These are phyloP conservation scores for Alosa sapidissima DNA, from an alignment of 2,797 vertebrate species.

Conservation along the genomic window DNA sequence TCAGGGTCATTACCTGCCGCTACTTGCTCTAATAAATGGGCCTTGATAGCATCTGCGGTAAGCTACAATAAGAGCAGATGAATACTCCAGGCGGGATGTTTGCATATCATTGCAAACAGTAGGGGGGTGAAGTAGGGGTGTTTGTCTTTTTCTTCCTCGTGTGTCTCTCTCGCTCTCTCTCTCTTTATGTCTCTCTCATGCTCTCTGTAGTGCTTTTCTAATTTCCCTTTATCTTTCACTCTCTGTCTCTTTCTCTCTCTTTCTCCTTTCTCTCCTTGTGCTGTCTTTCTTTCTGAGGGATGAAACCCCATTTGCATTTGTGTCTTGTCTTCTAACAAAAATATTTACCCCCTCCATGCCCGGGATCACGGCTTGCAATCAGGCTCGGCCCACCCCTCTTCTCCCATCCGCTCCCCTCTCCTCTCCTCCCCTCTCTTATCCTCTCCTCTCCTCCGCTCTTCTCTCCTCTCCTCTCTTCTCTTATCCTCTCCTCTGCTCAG, in stretches of 20 bases:
- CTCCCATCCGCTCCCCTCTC: background rate
- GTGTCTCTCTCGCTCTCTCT: constrained; percentile 34
- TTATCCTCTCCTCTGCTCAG: constrained; percentile 47
- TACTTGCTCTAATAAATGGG: constrained; percentile 72
- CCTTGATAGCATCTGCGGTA: constrained; percentile 71
- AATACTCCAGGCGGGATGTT: constrained; percentile 62
- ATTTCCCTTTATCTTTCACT: constrained; percentile 38
- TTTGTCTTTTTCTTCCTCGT: constrained; percentile 32
- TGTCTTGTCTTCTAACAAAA: constrained; percentile 11
- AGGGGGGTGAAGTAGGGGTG: background rate
- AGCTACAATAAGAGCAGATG: constrained; percentile 69
- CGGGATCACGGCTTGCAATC: background rate
- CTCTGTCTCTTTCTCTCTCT: constrained; percentile 35
- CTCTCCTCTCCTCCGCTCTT: constrained; percentile 34
- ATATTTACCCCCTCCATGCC: constrained; percentile 9
- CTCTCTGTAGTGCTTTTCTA: background rate
- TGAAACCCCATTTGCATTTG: constrained; percentile 17
- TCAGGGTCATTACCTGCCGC: constrained; percentile 76
- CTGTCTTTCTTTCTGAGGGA: constrained; percentile 23
- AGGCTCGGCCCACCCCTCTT: background rate
- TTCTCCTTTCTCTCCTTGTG: constrained; percentile 9
- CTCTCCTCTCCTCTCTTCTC: constrained; percentile 27
- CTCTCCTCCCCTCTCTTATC: constrained; percentile 30
- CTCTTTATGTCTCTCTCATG: background rate
- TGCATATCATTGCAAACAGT: constrained; percentile 47